A percentile compares a stretch with the other conserved stretches of the same genome.
Evolutionary conservation across 2,888 invertebrate genomes (phyloP).

Genomic region (Macropis europaea): DNA sequence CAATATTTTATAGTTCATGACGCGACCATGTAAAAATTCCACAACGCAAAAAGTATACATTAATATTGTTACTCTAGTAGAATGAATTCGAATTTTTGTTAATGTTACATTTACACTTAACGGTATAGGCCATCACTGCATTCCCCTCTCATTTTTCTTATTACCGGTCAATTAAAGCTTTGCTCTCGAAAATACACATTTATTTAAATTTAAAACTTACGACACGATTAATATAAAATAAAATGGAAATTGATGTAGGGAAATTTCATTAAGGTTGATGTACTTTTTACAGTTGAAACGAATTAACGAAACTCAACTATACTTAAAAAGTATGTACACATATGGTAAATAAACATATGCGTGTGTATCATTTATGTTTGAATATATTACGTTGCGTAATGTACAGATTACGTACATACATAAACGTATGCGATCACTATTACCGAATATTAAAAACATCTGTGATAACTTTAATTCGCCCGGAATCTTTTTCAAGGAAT

Average conservation of each 20-base stretch:
- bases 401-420: conserved; percentile 27
- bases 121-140: conserved; percentile 42
- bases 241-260: conserved; percentile 1
- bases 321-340: conserved; percentile 44
- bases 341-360: conserved; percentile 23
- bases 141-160: background rate
- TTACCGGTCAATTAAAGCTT: conserved; percentile 5
- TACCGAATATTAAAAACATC: background rate
- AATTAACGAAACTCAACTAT: conserved; percentile 20
- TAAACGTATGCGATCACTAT: conserved; percentile 4
- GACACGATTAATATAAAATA: conserved; percentile 17
- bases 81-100: conserved; percentile 28
- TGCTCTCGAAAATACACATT: conserved; percentile 16
- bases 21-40: conserved; percentile 13
- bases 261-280: conserved; percentile 4
- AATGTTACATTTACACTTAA: conserved; percentile 32
- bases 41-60: conserved; percentile 30
- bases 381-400: conserved; percentile 23
- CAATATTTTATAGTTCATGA: conserved; percentile 33
- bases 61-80: conserved; percentile 28
- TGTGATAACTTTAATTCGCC: background rate
- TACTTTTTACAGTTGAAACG: conserved; percentile 18
- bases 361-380: conserved; percentile 25
- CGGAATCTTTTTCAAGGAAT: background rate
- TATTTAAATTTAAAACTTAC: conserved; percentile 8